Conservation (phyloP, 2,888 invertebrate species). For the Sabatieria punctata region DNA sequence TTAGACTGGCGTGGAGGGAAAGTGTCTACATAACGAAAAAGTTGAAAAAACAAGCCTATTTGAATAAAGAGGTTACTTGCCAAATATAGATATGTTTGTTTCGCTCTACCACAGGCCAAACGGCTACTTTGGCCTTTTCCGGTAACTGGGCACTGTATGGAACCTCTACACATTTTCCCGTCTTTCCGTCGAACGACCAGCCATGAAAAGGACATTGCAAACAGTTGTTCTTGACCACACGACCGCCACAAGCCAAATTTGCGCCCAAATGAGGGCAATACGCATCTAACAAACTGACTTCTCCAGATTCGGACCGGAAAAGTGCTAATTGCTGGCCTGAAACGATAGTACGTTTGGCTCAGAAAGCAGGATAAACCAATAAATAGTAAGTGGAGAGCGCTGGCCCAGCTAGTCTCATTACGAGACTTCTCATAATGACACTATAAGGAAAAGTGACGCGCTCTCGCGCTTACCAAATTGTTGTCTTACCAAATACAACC, state of each 20-base stretch:
- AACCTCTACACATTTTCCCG: conserved; percentile 55
- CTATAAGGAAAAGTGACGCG: too few relatives aligned
- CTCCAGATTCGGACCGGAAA: conserved; percentile 47
- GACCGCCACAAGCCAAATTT: conserved; percentile 60
- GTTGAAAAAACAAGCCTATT: not conserved
- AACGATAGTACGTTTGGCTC: too few relatives aligned
- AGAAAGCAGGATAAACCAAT: too few relatives aligned
- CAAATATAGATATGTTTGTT: conserved; percentile 62
- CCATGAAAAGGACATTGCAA: conserved; percentile 75
- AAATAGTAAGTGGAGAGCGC: too few relatives aligned
- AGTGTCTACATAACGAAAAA: not conserved
- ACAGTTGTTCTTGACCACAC: conserved; percentile 44
- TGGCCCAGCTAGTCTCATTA: too few relatives aligned
- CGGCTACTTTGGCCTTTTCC: conserved; percentile 48
- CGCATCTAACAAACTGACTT: conserved; percentile 55
- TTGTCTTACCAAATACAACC: conserved; percentile 49
- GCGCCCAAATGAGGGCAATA: conserved; percentile 81
- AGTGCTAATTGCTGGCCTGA: conserved; percentile 53
- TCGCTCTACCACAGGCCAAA: conserved; percentile 51
- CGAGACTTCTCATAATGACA: too few relatives aligned
- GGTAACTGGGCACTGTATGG: conserved; percentile 50
- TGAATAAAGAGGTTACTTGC: too few relatives aligned
- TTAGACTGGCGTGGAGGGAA: not conserved
- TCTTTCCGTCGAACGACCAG: conserved; percentile 59
- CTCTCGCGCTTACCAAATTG: too few relatives aligned